These are phyloP conservation scores for Julus scanicus DNA, from an alignment of 2,888 invertebrate species.

Conservation along the genomic window DNA sequence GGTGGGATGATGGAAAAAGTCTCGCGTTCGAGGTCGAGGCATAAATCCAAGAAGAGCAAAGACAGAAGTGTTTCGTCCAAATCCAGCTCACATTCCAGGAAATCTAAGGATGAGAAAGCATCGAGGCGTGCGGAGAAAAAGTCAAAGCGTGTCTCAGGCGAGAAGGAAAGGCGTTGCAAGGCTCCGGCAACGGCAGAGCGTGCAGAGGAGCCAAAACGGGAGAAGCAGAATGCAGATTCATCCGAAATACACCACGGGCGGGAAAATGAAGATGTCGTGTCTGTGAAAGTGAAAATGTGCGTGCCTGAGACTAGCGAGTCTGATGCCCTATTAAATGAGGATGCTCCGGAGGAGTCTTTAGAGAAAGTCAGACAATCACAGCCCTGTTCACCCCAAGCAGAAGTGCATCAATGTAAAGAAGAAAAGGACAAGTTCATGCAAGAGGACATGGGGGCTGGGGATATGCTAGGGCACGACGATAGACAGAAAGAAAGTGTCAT, in stretches of 20 bases:
- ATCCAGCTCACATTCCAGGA: not conserved
- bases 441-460: not conserved
- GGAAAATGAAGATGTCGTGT: not conserved
- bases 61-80: not conserved
- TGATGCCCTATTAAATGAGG: not conserved
- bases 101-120: not conserved
- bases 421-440: not conserved
- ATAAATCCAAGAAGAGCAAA: not conserved
- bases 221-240: not conserved
- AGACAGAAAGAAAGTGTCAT: not conserved
- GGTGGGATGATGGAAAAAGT: not conserved
- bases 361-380: not conserved
- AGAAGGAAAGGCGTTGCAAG: not conserved
- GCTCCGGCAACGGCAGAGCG: not conserved
- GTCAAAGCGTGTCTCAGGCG: not conserved
- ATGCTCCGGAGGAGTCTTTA: not conserved
- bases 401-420: not conserved
- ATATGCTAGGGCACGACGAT: not conserved
- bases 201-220: not conserved
- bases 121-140: not conserved
- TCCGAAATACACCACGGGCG: not conserved
- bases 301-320: not conserved
- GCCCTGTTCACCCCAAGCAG: not conserved
- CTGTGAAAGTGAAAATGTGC: not conserved
- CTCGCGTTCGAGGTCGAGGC: not conserved